Percentiles rank a stretch among this genome's conserved stretches.
phyloP scores from a whole-genome alignment of 2,888 invertebrate species.

The Lycia hirtaria region DNA sequence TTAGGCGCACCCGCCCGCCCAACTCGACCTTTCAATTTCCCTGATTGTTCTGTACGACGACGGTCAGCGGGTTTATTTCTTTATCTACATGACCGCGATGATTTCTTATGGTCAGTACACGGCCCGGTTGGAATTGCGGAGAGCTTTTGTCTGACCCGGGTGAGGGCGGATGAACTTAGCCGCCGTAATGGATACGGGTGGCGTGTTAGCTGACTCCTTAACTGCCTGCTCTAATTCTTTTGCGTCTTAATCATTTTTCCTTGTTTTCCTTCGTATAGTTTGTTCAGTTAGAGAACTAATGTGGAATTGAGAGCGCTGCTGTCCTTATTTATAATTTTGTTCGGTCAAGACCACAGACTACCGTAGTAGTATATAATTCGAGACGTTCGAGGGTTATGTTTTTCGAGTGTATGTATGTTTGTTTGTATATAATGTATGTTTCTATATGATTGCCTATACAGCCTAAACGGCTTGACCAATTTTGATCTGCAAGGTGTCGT shows the following conservation, averaged over 20 bases:
- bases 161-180: constrained; percentile 42
- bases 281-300: no score
- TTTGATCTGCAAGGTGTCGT: no score
- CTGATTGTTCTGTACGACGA: constrained; percentile 59
- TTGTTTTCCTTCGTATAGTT: neutral
- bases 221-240: constrained; percentile 6
- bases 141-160: constrained; percentile 40
- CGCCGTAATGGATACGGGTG: constrained; percentile 24
- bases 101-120: constrained; percentile 53
- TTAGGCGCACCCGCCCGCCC: constrained; percentile 57
- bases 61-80: constrained; percentile 58
- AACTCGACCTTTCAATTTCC: constrained; percentile 79
- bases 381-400: no score
- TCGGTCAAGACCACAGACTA: no score
- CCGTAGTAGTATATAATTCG: no score
- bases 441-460: no score
- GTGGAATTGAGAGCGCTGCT: no score
- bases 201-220: constrained; percentile 8
- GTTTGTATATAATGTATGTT: no score
- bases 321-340: no score
- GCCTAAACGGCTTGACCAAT: no score
- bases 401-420: no score
- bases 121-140: constrained; percentile 37
- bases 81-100: constrained; percentile 57
- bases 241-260: neutral